Evolutionary conservation across 1,140 invertebrate species (phyloP).

Genomic region (Chironomus striatipennis): DNA sequence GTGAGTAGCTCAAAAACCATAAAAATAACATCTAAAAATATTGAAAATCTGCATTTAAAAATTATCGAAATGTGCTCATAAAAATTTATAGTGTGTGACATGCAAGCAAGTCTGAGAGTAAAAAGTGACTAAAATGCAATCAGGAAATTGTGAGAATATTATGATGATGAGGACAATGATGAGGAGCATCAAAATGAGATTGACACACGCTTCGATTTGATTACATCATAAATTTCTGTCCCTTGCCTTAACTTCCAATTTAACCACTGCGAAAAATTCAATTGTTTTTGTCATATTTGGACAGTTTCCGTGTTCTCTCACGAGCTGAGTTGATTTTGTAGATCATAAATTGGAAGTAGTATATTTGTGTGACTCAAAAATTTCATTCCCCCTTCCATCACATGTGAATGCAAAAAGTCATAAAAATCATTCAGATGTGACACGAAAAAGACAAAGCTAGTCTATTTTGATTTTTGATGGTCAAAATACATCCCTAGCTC

Average conservation of each 20-base stretch:
- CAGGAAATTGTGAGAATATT: neutral
- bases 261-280: no score
- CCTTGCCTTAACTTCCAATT: neutral
- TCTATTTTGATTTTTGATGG: neutral
- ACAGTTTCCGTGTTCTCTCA: no score
- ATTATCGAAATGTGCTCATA: neutral
- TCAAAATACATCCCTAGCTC: neutral
- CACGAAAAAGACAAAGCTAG: neutral
- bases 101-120: neutral
- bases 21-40: neutral
- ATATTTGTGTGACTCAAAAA: neutral
- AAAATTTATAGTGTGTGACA: conserved; percentile 21
- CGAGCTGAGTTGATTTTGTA: no score
- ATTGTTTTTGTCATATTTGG: no score
- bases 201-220: conserved; percentile 22
- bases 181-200: neutral
- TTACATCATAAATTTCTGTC: conserved; percentile 19
- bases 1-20: neutral
- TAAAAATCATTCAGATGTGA: conserved; percentile 18
- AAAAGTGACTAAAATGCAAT: neutral
- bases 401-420: neutral
- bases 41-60: neutral
- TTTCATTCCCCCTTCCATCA: neutral
- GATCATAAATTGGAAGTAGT: no score
- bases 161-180: neutral